A percentile compares a stretch with the other conserved stretches of the same genome.
phyloP scores from a whole-genome alignment of 1,140 invertebrate species.

The Cepaea nemoralis region DNA sequence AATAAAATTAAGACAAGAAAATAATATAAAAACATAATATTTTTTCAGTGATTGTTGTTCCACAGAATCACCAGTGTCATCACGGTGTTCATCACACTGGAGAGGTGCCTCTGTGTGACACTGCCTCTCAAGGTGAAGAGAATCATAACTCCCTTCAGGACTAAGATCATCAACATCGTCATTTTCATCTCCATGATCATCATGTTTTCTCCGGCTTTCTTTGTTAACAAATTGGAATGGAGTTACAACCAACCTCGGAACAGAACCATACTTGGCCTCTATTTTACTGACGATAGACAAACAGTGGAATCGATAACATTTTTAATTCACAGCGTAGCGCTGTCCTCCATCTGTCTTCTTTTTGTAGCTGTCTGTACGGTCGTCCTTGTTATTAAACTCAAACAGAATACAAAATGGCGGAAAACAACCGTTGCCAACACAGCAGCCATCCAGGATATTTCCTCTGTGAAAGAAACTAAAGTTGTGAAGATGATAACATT shows the following conservation, averaged over 20 bases:
- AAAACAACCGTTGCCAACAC: not conserved
- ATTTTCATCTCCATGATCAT: conserved; percentile 8
- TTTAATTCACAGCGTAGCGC: not conserved
- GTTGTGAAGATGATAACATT: conserved; percentile 16
- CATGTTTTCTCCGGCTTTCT: not conserved
- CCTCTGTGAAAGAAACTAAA: not conserved
- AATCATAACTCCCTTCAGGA: not conserved
- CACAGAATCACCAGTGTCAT: not conserved
- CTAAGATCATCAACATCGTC: not conserved
- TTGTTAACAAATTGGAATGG: not conserved
- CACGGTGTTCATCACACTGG: not conserved
- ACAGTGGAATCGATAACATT: not conserved
- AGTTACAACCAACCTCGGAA: not conserved
- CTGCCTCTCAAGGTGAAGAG: conserved; percentile 11
- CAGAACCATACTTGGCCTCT: not conserved
- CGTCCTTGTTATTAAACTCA: conserved; percentile 11
- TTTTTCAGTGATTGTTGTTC: too few relatives aligned
- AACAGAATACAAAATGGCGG: not conserved
- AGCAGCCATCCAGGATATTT: not conserved
- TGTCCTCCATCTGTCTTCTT: not conserved
- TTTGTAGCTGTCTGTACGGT: not conserved
- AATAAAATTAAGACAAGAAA: too few relatives aligned
- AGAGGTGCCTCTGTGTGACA: conserved; percentile 9
- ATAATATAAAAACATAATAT: too few relatives aligned
- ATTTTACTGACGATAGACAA: not conserved